A percentile compares a stretch with the other conserved stretches of the same genome.
phyloP scores from a whole-genome alignment of 2,113 vertebrate genomes.

The Narcine bancroftii region DNA sequence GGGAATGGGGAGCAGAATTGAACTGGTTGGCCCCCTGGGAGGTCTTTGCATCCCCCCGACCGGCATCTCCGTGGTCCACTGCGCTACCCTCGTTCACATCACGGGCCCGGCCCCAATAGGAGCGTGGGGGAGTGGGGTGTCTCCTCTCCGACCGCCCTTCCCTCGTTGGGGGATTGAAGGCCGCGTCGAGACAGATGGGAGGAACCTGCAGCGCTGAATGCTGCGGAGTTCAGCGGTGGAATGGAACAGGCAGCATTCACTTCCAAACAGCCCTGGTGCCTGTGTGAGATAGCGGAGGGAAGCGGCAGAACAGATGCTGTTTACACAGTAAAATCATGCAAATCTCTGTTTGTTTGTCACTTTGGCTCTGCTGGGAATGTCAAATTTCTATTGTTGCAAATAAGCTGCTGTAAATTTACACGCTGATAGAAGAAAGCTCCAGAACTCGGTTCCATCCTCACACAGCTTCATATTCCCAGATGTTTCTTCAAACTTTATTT shows the following conservation, averaged over 20 bases:
- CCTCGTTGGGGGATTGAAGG: not conserved
- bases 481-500: no score
- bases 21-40: no score
- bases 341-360: not conserved
- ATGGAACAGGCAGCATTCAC: not conserved
- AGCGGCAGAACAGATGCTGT: constrained; percentile 6
- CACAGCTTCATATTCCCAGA: no score
- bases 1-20: no score
- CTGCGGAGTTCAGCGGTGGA: not conserved
- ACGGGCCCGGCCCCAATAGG: no score
- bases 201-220: not conserved
- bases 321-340: constrained; percentile 6
- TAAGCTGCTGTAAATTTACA: not conserved
- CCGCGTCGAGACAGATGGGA: not conserved
- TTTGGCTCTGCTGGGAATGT: not conserved
- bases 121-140: no score
- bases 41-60: no score
- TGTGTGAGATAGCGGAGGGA: not conserved
- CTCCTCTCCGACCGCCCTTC: not conserved
- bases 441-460: not conserved
- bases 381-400: not conserved
- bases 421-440: not conserved
- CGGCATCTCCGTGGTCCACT: no score
- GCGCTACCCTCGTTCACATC: no score
- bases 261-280: not conserved